Conservation (phyloP, 2,113 vertebrate genomes). For the Salvator merianae region DNA sequence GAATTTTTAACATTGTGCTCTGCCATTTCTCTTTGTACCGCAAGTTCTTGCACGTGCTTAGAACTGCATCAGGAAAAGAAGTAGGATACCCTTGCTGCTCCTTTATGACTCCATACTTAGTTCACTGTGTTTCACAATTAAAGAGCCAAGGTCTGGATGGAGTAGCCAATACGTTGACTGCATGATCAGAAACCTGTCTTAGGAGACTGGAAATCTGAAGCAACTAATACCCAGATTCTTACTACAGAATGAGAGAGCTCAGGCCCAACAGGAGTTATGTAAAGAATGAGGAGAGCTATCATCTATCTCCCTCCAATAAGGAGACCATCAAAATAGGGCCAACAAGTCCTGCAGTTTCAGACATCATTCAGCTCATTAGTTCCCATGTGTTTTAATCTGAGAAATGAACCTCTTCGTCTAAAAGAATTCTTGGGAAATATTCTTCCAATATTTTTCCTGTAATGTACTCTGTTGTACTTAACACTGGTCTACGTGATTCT, state of each 20-base stretch:
- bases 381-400: neutral
- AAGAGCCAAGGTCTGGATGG: neutral
- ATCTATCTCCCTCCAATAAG: no score
- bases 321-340: no score
- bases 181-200: no score
- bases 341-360: neutral
- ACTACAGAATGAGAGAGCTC: no score
- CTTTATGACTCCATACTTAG: neutral
- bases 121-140: neutral
- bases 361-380: neutral
- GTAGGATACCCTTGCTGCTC: no score
- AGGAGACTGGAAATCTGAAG: no score
- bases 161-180: no score
- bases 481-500: neutral
- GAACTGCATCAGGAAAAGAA: neutral
- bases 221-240: no score
- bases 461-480: slow-evolving; percentile 2
- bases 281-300: no score
- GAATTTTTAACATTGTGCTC: neutral
- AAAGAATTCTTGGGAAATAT: slow-evolving; percentile 23
- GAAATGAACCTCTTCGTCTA: slow-evolving; percentile 11
- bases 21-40: neutral
- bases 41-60: neutral
- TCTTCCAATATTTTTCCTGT: neutral
- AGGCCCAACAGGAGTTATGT: no score